Base-by-base conservation (phyloP, 2,888 invertebrate species). In the Aproaerema taeniolella region DNA sequence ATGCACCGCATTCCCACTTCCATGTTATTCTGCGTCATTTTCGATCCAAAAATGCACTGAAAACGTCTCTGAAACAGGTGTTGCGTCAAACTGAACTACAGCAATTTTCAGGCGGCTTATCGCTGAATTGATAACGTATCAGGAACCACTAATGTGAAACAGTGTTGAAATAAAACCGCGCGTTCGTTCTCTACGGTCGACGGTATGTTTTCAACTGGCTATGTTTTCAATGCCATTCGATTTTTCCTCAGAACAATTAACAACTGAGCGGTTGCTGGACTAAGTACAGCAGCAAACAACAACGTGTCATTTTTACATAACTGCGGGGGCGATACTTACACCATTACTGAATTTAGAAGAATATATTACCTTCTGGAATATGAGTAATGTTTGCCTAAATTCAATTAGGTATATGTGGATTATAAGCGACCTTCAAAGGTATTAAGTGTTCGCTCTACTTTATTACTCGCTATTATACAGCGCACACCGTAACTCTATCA, bases 1-100 rank as follows among this genome's bases (percentile, higher is more conserved):
- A 93, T 91, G 62, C 91, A 89, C 67, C 85, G 89, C 92, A 93
- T 92, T 54, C 93, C 92, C 15, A 90, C 82, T 67, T 91, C 89
- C 42, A 89, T 61, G 53, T 64, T 72, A 37, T 54, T 68, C 38
- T 61, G 54, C 55, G 73, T 57, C 86, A 85, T 87, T 61, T 62
- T 77, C 39, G 42, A 53, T 5, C 16, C 16, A 28, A 17, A 4
- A 28, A 28, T n/a, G n/a, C 28, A 34, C 8, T 17, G 14, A 11
- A 8, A 4, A 8, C 5, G 15, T 41, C 41, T 12, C 42, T 42
- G 42, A 42, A 42, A 42, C 46, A n/a, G n/a, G 51, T 45, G 41
- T 44, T 34, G 49, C 37, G 50, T 33, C 39, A 45, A 37, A 66
- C 61, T 66, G 54, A 55, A 38, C 28, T 36, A 38, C 50, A 37